Evolutionary conservation across 2,797 vertebrate genomes (phyloP).

Genomic region (Trachurus trachurus): DNA sequence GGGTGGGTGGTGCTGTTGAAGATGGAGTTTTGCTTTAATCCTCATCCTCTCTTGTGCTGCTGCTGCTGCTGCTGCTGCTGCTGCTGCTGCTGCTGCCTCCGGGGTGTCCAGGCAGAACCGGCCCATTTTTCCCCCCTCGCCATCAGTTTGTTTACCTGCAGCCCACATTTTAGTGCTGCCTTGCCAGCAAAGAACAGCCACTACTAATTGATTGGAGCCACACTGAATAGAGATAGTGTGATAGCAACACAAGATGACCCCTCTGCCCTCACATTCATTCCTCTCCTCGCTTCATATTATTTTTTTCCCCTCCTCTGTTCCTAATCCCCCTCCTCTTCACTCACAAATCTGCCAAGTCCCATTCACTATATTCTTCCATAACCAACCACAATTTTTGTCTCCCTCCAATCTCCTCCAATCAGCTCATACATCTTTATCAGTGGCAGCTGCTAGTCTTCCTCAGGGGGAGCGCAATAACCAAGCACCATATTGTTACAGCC

Average conservation of each 20-base stretch:
- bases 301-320: neutral
- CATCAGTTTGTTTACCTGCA: constrained; percentile 50
- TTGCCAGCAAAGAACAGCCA: constrained; percentile 23
- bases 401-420: constrained; percentile 34
- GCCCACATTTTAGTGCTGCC: constrained; percentile 12
- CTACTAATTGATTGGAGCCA: constrained; percentile 43
- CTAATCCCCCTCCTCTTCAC: neutral
- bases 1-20: constrained; percentile 50
- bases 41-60: constrained; percentile 30
- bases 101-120: constrained; percentile 53
- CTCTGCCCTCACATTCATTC: constrained; percentile 15
- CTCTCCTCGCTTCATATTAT: neutral
- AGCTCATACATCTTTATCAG: constrained; percentile 58
- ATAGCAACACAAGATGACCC: constrained; percentile 1
- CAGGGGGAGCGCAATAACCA: constrained; percentile 51
- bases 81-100: constrained; percentile 43
- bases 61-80: constrained; percentile 33
- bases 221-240: constrained; percentile 14
- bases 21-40: constrained; percentile 59
- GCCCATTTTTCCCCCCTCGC: neutral
- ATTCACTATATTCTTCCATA: constrained; percentile 19
- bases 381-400: constrained; percentile 7
- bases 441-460: constrained; percentile 66
- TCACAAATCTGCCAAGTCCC: constrained; percentile 28
- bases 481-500: constrained; percentile 45